A percentile compares a stretch with the other conserved stretches of the same genome.
These are phyloP conservation scores for Cavia porcellus DNA, from an alignment of 2,113 vertebrate species.

Conservation along the genomic window DNA sequence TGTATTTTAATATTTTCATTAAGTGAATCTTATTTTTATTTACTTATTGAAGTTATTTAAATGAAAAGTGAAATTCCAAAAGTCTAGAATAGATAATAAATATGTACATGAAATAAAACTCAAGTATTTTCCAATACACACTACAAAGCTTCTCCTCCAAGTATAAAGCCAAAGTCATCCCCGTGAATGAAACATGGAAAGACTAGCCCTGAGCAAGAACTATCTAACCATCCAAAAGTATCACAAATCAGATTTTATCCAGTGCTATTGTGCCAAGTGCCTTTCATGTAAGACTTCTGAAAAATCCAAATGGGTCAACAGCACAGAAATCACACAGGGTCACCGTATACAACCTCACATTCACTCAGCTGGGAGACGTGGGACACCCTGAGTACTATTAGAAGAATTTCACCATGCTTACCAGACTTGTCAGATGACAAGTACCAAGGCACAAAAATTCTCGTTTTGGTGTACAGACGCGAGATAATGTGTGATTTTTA, in stretches of 20 bases:
- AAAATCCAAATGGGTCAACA: slow-evolving; percentile 48
- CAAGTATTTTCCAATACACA: slow-evolving; percentile 2
- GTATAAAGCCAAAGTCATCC: slow-evolving; percentile 30
- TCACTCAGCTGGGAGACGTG: not conserved
- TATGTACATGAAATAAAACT: slow-evolving; percentile 59
- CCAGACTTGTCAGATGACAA: slow-evolving; percentile 36
- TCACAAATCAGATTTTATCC: slow-evolving; percentile 44
- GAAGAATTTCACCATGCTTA: slow-evolving; percentile 44
- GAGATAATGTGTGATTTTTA: slow-evolving; percentile 3
- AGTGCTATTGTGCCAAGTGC: not conserved
- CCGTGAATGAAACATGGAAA: slow-evolving; percentile 63
- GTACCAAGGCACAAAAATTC: slow-evolving; percentile 8
- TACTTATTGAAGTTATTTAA: slow-evolving; percentile 68
- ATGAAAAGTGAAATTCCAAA: slow-evolving; percentile 56
- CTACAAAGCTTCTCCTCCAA: slow-evolving; percentile 17
- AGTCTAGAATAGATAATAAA: slow-evolving; percentile 64
- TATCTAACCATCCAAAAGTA: not conserved
- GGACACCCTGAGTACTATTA: not conserved
- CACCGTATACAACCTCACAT: slow-evolving; percentile 9
- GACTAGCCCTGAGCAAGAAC: slow-evolving; percentile 51
- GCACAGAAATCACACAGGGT: slow-evolving; percentile 33
- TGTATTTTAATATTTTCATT: slow-evolving; percentile 59
- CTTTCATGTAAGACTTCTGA: slow-evolving; percentile 24
- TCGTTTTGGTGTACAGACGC: not conserved
- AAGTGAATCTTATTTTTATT: slow-evolving; percentile 61